Evolutionary conservation across 2,113 vertebrate genomes (phyloP).

Genomic region (Salvelinus fontinalis): DNA sequence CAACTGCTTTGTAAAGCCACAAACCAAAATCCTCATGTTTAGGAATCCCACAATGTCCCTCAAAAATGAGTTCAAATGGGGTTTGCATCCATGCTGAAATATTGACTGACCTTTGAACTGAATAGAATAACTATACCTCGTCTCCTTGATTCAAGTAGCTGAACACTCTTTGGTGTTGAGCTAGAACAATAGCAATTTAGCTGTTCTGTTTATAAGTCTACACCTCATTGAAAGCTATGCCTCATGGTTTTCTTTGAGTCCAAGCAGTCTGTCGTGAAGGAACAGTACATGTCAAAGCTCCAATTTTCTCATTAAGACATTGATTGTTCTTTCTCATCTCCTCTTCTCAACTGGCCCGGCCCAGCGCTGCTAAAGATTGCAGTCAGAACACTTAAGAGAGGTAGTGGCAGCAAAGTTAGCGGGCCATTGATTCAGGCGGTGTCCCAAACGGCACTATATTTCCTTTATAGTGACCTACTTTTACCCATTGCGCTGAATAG

Average conservation of each 20-base stretch:
- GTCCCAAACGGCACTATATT: no score
- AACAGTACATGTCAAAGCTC: no score
- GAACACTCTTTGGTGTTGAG: background rate
- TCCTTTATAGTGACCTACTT: no score
- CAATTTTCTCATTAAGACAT: background rate
- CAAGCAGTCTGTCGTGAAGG: no score
- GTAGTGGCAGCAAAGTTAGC: constrained; percentile 24
- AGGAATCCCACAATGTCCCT: background rate
- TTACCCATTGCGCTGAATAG: no score
- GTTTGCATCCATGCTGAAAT: background rate
- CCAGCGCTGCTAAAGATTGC: background rate
- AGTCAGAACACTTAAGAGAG: background rate
- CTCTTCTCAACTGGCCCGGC: background rate
- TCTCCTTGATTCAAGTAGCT: background rate
- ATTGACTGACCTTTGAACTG: background rate
- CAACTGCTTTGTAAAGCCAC: background rate
- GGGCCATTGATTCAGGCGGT: constrained; percentile 44
- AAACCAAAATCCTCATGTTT: background rate
- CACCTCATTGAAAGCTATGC: background rate
- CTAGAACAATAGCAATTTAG: background rate
- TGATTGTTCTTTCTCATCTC: background rate
- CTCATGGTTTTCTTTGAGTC: background rate
- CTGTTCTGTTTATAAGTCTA: background rate
- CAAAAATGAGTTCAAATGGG: background rate
- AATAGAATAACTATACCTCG: background rate